Evolutionary conservation across 2,113 vertebrate genomes (phyloP).

Genomic region (Mormoops blainvillei): DNA sequence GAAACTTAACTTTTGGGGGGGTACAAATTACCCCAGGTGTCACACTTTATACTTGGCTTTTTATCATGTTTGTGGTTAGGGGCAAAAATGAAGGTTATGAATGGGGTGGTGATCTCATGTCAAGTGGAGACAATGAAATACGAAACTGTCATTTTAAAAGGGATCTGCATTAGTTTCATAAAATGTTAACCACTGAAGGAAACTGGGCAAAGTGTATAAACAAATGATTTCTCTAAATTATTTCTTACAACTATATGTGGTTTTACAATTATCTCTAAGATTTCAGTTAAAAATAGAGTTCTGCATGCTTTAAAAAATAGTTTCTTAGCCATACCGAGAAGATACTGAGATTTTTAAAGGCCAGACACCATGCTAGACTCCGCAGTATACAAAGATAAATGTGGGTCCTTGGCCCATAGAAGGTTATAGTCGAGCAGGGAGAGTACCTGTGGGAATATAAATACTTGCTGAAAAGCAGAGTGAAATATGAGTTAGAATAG

Average conservation of each 20-base stretch:
- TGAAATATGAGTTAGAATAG: neutral
- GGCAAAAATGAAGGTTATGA: neutral
- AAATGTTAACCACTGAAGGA: neutral
- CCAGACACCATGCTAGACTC: neutral
- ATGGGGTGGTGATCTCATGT: neutral
- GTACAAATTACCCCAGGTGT: neutral
- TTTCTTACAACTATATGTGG: slow-evolving; percentile 20
- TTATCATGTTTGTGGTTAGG: slow-evolving; percentile 17
- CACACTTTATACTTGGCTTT: neutral
- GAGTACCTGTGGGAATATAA: neutral
- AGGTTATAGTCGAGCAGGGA: neutral
- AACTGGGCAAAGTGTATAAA: neutral
- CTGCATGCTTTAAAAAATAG: neutral
- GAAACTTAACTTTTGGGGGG: too few relatives aligned
- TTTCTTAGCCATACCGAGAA: neutral
- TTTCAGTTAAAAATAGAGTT: slow-evolving; percentile 3
- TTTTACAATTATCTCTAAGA: slow-evolving; percentile 18
- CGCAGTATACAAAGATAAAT: neutral
- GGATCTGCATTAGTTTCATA: neutral
- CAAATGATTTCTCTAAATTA: neutral
- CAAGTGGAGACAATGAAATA: neutral
- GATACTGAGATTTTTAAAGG: neutral
- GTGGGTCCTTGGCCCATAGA: neutral
- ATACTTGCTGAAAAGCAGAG: neutral
- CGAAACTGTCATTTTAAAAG: slow-evolving; percentile 30